Conservation (phyloP, 2,797 vertebrate genomes). For the Rhincodon typus region DNA sequence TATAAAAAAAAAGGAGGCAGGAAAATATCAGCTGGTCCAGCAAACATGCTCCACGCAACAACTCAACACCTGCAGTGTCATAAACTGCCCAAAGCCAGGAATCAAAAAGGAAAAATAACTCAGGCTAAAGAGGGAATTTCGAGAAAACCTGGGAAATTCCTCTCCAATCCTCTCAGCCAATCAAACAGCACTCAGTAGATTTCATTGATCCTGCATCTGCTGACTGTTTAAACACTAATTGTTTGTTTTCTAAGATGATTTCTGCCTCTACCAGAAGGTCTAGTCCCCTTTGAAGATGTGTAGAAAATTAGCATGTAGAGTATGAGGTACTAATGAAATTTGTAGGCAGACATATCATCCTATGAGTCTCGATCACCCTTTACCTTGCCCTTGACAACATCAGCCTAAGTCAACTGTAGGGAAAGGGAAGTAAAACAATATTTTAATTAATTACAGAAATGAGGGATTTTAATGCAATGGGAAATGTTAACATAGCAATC, state of each 20-base stretch:
- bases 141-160: background rate
- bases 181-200: background rate
- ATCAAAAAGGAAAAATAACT: background rate
- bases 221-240: background rate
- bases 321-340: background rate
- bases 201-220: background rate
- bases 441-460: background rate
- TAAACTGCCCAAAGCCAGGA: background rate
- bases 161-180: background rate
- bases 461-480: too few relatives aligned
- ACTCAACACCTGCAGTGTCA: background rate
- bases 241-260: background rate
- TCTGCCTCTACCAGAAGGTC: too few relatives aligned
- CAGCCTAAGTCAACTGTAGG: background rate
- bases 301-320: background rate
- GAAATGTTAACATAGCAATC: background rate
- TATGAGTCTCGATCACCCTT: background rate
- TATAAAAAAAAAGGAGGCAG: background rate
- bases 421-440: background rate
- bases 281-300: background rate
- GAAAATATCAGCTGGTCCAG: background rate
- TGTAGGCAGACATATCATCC: background rate
- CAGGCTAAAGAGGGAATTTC: background rate
- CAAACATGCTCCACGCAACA: background rate
- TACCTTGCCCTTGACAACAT: background rate